These are phyloP conservation scores for Apamea sordens DNA, from an alignment of 2,888 invertebrate genomes.

Conservation along the genomic window DNA sequence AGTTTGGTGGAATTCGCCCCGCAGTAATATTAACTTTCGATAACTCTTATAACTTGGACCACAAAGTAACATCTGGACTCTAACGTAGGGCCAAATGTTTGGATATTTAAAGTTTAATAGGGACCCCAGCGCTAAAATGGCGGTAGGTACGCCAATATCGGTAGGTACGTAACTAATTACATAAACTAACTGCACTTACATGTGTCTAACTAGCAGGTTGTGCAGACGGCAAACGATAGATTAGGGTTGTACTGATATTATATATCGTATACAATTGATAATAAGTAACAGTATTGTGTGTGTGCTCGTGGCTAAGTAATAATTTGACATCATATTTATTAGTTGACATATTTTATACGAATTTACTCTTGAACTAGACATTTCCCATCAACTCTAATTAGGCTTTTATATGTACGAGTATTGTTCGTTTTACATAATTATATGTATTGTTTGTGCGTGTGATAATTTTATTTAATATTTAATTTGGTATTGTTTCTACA, in stretches of 20 bases:
- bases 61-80: slow-evolving; percentile 75
- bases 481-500: no score
- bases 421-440: no score
- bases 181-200: slow-evolving; percentile 33
- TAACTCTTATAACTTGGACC: slow-evolving; percentile 52
- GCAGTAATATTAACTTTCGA: background rate
- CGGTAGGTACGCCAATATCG: slow-evolving; percentile 61
- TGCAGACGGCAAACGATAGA: background rate
- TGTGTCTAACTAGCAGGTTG: slow-evolving; percentile 8
- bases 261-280: background rate
- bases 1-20: no score
- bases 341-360: no score
- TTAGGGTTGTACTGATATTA: background rate
- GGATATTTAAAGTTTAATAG: slow-evolving; percentile 81
- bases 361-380: no score
- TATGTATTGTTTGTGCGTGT: no score
- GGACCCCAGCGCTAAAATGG: slow-evolving; percentile 69
- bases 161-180: slow-evolving; percentile 52
- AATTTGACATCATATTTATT: no score
- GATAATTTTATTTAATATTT: no score
- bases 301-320: no score
- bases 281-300: background rate
- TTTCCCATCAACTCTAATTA: no score
- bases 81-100: slow-evolving; percentile 79
- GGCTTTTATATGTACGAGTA: no score